Conservation (phyloP, 1,140 invertebrate genomes). For the Drosophila paulistorum region DNA sequence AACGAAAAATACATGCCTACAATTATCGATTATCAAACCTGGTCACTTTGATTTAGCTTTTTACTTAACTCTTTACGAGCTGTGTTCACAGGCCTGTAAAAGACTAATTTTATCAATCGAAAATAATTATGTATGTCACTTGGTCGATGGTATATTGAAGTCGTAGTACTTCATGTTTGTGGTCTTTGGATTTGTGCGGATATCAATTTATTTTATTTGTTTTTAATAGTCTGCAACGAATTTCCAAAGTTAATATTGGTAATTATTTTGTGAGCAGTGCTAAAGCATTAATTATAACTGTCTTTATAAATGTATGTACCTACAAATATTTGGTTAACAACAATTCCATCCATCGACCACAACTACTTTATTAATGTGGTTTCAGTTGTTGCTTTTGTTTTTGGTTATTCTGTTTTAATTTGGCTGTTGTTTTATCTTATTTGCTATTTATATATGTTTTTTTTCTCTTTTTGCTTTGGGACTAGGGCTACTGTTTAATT, state of each 20-base stretch:
- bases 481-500: constrained; percentile 73
- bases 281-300: constrained; percentile 56
- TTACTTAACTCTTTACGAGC: no score
- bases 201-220: neutral
- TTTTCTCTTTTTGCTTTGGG: constrained; percentile 36
- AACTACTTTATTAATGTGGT: constrained; percentile 23
- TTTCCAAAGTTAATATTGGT: constrained; percentile 51
- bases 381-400: constrained; percentile 24
- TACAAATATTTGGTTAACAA: constrained; percentile 18
- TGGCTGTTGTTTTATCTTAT: neutral
- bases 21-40: no score
- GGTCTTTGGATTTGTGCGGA: no score
- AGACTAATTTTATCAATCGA: no score
- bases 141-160: no score
- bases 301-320: neutral
- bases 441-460: neutral
- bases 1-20: no score
- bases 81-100: no score
- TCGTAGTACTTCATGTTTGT: no score
- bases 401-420: constrained; percentile 31
- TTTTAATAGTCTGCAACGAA: constrained; percentile 15
- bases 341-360: constrained; percentile 11
- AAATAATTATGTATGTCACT: no score
- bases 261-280: constrained; percentile 51
- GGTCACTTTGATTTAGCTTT: no score